Conservation (phyloP, 2,888 invertebrate species). For the Napeogenes sylphis region DNA sequence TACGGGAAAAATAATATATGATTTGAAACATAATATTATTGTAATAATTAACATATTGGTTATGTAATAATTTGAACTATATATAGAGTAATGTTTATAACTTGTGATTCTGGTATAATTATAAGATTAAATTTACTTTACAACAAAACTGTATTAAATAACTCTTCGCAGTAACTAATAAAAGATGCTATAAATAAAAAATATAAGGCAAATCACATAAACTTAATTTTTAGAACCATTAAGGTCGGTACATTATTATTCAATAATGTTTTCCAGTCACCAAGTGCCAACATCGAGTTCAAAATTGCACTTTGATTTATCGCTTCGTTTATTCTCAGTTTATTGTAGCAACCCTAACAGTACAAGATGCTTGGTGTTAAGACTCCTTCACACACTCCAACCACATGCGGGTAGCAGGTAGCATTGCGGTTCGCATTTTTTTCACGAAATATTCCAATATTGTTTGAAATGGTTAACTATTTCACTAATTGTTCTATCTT, state of each 20-base stretch:
- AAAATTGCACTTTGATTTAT: constrained; percentile 64
- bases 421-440: constrained; percentile 11
- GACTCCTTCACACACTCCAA: constrained; percentile 18
- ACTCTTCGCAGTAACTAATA: not conserved
- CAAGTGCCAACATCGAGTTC: constrained; percentile 55
- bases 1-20: too few relatives aligned
- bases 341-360: constrained; percentile 46
- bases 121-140: not conserved
- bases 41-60: too few relatives aligned
- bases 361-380: constrained; percentile 32
- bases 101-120: too few relatives aligned
- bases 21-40: too few relatives aligned
- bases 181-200: not conserved
- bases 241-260: constrained; percentile 44
- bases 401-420: constrained; percentile 24
- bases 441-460: not conserved
- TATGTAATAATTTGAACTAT: too few relatives aligned
- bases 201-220: not conserved
- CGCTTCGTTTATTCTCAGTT: constrained; percentile 54
- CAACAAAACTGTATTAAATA: not conserved
- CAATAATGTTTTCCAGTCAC: constrained; percentile 65
- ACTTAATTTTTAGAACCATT: not conserved
- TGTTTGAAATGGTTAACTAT: not conserved
- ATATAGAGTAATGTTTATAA: too few relatives aligned
- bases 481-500: too few relatives aligned